Evolutionary conservation across 1,140 invertebrate species (phyloP).

Genomic region (Eriosoma lanigerum): DNA sequence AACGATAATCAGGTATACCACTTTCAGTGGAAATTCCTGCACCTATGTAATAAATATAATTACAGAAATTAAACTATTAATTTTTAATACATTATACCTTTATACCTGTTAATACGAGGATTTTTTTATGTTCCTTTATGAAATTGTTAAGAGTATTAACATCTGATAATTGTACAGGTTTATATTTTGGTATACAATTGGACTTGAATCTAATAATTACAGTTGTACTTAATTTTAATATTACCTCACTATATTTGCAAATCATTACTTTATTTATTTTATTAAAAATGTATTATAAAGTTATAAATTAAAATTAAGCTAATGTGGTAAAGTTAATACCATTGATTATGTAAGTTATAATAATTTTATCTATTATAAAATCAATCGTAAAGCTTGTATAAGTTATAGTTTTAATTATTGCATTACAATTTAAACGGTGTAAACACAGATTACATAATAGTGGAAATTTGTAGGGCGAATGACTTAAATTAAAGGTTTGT

Average conservation of each 20-base stretch:
- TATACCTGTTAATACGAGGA: conserved; percentile 71
- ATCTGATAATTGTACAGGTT: conserved; percentile 65
- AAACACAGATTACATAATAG: too few relatives aligned
- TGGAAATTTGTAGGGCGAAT: too few relatives aligned
- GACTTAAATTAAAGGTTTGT: too few relatives aligned
- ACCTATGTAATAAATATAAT: conserved; percentile 60
- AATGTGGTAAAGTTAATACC: too few relatives aligned
- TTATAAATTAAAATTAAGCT: too few relatives aligned
- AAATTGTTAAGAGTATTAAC: conserved; percentile 67
- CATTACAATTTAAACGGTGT: too few relatives aligned
- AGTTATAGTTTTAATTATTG: too few relatives aligned
- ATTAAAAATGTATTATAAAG: too few relatives aligned
- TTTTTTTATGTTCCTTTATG: conserved; percentile 63
- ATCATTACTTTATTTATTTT: background rate
- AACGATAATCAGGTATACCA: conserved; percentile 93
- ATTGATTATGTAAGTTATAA: too few relatives aligned
- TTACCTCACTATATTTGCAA: background rate
- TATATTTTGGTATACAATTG: conserved; percentile 72
- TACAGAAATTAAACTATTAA: background rate
- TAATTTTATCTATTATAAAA: too few relatives aligned
- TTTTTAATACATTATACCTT: background rate
- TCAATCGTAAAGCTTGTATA: too few relatives aligned
- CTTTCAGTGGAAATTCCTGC: conserved; percentile 94
- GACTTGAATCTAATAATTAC: conserved; percentile 1
- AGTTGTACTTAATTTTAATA: background rate